These are phyloP conservation scores for Tokudaia muenninki DNA, from an alignment of 2,797 vertebrate genomes.

Conservation along the genomic window DNA sequence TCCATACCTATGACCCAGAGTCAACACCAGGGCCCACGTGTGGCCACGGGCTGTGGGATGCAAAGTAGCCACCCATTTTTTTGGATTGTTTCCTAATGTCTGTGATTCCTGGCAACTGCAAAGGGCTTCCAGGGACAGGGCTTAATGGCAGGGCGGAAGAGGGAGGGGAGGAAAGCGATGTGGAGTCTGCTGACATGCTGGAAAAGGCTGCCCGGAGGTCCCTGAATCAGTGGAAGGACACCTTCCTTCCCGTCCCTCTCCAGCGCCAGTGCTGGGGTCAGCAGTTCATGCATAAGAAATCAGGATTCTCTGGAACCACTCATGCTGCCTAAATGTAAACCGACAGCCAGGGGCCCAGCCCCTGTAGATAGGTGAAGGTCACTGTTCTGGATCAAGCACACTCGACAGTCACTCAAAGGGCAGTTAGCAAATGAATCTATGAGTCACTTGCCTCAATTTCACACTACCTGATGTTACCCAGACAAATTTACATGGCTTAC, in stretches of 20 bases:
- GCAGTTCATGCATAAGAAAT: slow-evolving; percentile 79
- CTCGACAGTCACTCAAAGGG: slow-evolving; percentile 62
- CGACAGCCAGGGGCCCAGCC: slow-evolving; percentile 55
- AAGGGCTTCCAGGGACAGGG: slow-evolving; percentile 75
- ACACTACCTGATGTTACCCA: not conserved
- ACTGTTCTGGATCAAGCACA: slow-evolving; percentile 44
- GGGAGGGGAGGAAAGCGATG: slow-evolving; percentile 71
- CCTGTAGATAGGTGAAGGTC: slow-evolving; percentile 49
- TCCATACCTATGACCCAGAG: slow-evolving; percentile 1
- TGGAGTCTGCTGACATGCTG: slow-evolving; percentile 51
- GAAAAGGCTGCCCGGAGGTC: slow-evolving; percentile 45
- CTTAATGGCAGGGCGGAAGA: slow-evolving; percentile 59
- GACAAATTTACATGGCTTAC: not conserved
- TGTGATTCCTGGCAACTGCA: slow-evolving; percentile 69
- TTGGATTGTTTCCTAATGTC: slow-evolving; percentile 67
- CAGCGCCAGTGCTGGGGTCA: slow-evolving; percentile 47
- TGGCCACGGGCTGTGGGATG: not conserved
- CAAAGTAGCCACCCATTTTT: slow-evolving; percentile 60
- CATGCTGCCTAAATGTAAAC: slow-evolving; percentile 70
- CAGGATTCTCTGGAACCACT: slow-evolving; percentile 69
- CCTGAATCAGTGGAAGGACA: not conserved
- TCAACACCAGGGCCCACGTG: not conserved
- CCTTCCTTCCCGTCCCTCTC: slow-evolving; percentile 11
- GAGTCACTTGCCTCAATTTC: slow-evolving; percentile 34
- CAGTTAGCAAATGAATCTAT: slow-evolving; percentile 16